A percentile compares a stretch with the other conserved stretches of the same genome.
Evolutionary conservation across 2,113 vertebrate species (phyloP).

Genomic region (Sinocyclocheilus anshuiensis): DNA sequence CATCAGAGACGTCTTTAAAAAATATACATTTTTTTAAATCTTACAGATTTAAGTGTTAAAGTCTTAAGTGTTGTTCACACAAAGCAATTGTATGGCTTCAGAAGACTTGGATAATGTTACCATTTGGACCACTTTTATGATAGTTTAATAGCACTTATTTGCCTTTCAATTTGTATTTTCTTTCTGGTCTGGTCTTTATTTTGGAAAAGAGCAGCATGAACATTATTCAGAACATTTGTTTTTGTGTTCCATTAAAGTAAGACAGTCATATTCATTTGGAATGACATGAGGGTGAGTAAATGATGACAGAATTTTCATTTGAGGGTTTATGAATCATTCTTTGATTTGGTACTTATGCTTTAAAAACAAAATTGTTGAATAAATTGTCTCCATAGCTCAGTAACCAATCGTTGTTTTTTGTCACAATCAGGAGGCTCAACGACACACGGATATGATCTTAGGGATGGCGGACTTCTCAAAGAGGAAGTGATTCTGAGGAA

Average conservation of each 20-base stretch:
- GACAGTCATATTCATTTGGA: neutral
- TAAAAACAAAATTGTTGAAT: neutral
- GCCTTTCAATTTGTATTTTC: neutral
- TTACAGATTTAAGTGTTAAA: too few relatives aligned
- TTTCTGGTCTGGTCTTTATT: neutral
- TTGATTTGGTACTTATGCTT: neutral
- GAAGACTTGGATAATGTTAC: too few relatives aligned
- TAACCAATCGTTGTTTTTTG: conserved; percentile 40
- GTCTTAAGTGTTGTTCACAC: neutral
- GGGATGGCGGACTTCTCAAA: conserved; percentile 73
- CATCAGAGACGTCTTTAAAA: too few relatives aligned
- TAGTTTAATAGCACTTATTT: neutral
- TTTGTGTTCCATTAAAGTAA: neutral
- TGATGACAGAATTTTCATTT: neutral
- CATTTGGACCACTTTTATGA: neutral
- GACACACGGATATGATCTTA: conserved; percentile 77
- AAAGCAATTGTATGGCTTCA: neutral
- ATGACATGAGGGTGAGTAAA: too few relatives aligned
- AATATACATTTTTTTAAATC: too few relatives aligned
- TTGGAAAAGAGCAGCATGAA: too few relatives aligned
- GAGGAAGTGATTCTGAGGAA: conserved; percentile 82
- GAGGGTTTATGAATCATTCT: neutral
- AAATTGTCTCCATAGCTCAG: neutral
- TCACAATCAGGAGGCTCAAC: conserved; percentile 67
- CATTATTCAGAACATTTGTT: neutral